Percentiles rank a stretch among this genome's conserved stretches.
These are phyloP conservation scores for Tetragnatha montana DNA, from an alignment of 2,888 invertebrate genomes.

Conservation along the genomic window DNA sequence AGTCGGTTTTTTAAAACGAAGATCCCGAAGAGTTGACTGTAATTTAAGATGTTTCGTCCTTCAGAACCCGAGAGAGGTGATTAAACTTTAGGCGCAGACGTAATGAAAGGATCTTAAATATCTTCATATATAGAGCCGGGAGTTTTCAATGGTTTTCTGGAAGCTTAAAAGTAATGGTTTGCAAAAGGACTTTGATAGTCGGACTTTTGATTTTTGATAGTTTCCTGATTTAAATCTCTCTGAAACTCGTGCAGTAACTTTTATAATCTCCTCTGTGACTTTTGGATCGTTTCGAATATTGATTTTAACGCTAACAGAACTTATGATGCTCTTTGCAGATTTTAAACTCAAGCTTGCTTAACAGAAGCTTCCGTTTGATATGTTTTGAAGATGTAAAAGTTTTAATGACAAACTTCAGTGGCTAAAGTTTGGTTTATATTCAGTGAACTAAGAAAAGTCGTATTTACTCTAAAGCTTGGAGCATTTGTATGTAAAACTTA, in stretches of 20 bases:
- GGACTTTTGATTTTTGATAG: neutral
- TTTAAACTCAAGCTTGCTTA: too few species aligned
- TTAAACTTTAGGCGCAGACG: neutral
- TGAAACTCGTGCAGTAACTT: neutral
- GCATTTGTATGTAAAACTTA: too few species aligned
- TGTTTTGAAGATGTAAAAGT: too few species aligned
- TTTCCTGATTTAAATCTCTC: neutral
- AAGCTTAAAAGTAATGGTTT: neutral
- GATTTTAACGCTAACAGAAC: too few species aligned
- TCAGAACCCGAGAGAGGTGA: neutral
- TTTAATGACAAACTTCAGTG: too few species aligned
- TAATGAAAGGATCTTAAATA: slow-evolving; percentile 9
- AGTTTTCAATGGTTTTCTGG: neutral
- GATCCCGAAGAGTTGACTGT: slow-evolving; percentile 20
- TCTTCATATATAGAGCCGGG: neutral
- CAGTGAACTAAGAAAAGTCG: too few species aligned
- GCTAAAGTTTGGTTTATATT: too few species aligned
- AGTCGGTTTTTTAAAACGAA: slow-evolving; percentile 18
- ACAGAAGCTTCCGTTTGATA: too few species aligned
- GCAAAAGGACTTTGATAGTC: neutral
- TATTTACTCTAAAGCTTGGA: too few species aligned
- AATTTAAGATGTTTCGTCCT: slow-evolving; percentile 21
- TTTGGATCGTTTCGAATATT: too few species aligned
- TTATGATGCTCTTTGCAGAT: too few species aligned
- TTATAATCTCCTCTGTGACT: neutral